Evolutionary conservation across 2,888 invertebrate genomes (phyloP).

Genomic region (Zygaena filipendulae): DNA sequence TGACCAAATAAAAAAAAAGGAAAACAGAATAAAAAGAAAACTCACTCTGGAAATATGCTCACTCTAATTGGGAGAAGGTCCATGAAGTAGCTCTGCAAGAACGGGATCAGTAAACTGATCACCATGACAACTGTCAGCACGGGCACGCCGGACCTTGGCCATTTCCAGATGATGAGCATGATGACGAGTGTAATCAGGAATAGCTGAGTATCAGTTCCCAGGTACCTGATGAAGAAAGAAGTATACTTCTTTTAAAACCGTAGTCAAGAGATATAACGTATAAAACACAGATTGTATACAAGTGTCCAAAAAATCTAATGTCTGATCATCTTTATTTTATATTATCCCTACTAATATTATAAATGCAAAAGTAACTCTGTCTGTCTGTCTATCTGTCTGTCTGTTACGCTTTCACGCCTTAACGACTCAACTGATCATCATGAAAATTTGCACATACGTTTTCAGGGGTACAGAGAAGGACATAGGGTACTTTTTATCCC

Average conservation of each 20-base stretch:
- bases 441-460: too few relatives aligned
- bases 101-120: slow-evolving; percentile 49
- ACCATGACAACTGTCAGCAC: slow-evolving; percentile 42
- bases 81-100: slow-evolving; percentile 58
- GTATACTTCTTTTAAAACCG: slow-evolving; percentile 5
- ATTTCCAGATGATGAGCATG: slow-evolving; percentile 52
- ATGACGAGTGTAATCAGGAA: slow-evolving; percentile 50
- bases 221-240: slow-evolving; percentile 35
- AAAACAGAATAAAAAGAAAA: too few relatives aligned
- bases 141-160: slow-evolving; percentile 46
- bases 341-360: too few relatives aligned
- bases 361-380: too few relatives aligned
- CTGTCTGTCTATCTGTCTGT: too few relatives aligned
- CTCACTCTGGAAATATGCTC: slow-evolving; percentile 59
- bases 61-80: slow-evolving; percentile 49
- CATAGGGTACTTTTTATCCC: too few relatives aligned
- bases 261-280: slow-evolving; percentile 6
- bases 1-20: too few relatives aligned
- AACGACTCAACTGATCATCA: too few relatives aligned
- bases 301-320: too few relatives aligned
- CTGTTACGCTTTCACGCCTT: too few relatives aligned
- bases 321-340: too few relatives aligned
- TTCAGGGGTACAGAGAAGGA: too few relatives aligned
- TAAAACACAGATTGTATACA: slow-evolving; percentile 3
- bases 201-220: slow-evolving; percentile 57